These are phyloP conservation scores for Sebastes matsubarae DNA, from an alignment of 2,797 vertebrate genomes.

Conservation along the genomic window DNA sequence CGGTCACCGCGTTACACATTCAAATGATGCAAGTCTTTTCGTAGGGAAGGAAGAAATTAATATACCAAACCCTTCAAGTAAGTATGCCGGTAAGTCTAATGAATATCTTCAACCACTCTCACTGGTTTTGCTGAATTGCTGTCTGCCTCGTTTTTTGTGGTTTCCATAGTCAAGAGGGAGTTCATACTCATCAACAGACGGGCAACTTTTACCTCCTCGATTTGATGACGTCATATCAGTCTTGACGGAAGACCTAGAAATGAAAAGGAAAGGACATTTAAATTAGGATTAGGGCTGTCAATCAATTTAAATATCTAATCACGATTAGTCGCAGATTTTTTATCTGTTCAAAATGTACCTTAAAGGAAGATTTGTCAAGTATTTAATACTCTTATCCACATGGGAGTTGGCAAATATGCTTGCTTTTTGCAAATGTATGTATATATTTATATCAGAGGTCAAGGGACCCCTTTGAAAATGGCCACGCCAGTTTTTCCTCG, in stretches of 20 bases:
- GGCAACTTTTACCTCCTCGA: constrained; percentile 50
- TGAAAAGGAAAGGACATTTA: constrained; percentile 26
- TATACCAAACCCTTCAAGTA: constrained; percentile 72
- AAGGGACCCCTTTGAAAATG: no score
- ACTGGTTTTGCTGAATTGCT: constrained; percentile 51
- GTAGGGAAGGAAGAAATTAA: constrained; percentile 14
- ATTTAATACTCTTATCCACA: no score
- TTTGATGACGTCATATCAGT: constrained; percentile 47
- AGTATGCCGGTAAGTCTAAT: constrained; percentile 39
- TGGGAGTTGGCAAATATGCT: no score
- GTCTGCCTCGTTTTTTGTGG: constrained; percentile 47
- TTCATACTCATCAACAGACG: constrained; percentile 61
- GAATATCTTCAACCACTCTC: constrained; percentile 52
- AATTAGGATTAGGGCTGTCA: neutral
- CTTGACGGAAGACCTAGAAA: constrained; percentile 54
- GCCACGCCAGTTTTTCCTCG: no score
- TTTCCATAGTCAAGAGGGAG: constrained; percentile 59
- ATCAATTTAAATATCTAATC: no score
- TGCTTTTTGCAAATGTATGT: no score
- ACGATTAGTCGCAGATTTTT: no score
- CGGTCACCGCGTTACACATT: constrained; percentile 31
- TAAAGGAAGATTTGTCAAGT: no score
- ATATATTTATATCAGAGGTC: no score
- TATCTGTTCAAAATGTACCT: no score
- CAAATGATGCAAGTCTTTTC: constrained; percentile 47